Evolutionary conservation across 2,797 vertebrate species (phyloP).

Genomic region (Muscicapa comitata): DNA sequence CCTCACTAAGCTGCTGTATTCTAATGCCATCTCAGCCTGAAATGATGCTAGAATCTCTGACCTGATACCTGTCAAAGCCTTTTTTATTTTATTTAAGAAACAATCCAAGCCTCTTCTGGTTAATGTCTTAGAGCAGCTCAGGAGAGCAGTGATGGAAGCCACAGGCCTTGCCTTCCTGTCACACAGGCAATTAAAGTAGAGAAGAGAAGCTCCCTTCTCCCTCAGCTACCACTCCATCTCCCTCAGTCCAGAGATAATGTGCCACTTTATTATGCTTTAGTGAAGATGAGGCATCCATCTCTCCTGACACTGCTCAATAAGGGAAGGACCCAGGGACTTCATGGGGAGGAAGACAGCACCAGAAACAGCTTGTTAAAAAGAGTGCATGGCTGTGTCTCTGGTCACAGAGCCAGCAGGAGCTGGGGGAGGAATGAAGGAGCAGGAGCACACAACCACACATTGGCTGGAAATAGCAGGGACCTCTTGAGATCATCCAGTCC

Average conservation of each 20-base stretch:
- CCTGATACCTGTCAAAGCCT: neutral
- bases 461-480: neutral
- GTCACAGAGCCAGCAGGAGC: neutral
- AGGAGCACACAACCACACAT: neutral
- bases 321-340: neutral
- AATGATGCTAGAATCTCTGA: neutral
- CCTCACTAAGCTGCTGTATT: neutral
- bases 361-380: neutral
- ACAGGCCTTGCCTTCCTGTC: neutral
- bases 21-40: neutral
- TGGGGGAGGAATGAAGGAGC: neutral
- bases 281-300: neutral
- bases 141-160: neutral
- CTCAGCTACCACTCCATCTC: neutral
- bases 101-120: neutral
- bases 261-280: neutral
- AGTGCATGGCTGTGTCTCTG: neutral
- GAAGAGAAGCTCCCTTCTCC: neutral
- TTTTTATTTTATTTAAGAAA: neutral
- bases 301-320: neutral
- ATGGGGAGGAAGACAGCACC: neutral
- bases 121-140: neutral
- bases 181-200: neutral
- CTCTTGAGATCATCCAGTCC: neutral
- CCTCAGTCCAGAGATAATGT: neutral